Base-by-base conservation (phyloP, 2,888 invertebrate genomes). In the Ethmia dodecea region DNA sequence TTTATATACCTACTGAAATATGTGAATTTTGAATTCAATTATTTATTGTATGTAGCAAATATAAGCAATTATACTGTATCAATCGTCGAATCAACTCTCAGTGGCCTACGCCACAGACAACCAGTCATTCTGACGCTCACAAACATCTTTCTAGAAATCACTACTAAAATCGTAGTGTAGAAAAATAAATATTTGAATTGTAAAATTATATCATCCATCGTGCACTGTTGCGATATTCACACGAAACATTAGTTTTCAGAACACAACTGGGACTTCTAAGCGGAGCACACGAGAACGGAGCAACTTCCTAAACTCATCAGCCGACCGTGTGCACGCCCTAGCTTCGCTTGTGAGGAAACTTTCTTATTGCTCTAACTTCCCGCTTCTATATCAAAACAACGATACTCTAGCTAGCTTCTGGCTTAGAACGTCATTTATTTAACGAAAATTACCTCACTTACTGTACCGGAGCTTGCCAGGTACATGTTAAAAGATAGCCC, bases 301-400 rank as follows among this genome's bases (percentile, higher is more conserved):
- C 61, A 77, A 81, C 71, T 81, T 79, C 59, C 60, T 70, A 75
- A 81, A 83, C 80, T 79, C 74, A 81, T 81, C 79, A 78, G 72
- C 60, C 57, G 58, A 45, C 64, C 60, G 65, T 73, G 63, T 67
- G 70, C 64, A 54, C 66, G 61, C 57, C 52, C 55, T 68, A 64
- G 70, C 65, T 72, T 60, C 69, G 15, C 61, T 57, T 61, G 58
- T 40, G 56, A 58, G 61, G 42, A 69, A 79, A 80, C 64, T 80
- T 80, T 66, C 65, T 68, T 70, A 70, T 70, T 65, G 60, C 63
- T 55, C 52, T 47, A 65, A 74, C 61, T 71, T 67, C 51, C 49
- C 40, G 43, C 41, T 43, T 44, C 56, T 55, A 57, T 55, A 63
- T 60, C 57, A 63, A 61, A 56, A 55, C 59, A 53, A 52, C 52